phyloP scores from a whole-genome alignment of 2,888 invertebrate genomes.

The Volucella bombylans region DNA sequence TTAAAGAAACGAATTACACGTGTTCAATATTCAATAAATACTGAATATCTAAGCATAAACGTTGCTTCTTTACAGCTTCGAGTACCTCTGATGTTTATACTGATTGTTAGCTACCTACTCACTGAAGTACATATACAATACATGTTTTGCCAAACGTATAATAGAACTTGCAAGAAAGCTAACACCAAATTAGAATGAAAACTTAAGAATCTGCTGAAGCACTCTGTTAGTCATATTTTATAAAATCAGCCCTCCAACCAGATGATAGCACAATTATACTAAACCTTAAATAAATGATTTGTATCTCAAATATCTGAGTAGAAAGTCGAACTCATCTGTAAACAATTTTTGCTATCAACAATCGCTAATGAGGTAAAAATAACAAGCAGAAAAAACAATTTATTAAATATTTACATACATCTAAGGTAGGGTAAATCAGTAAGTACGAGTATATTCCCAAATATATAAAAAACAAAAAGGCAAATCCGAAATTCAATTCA shows the following conservation, averaged over 20 bases:
- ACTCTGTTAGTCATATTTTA: too few species aligned
- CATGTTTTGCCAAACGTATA: conserved; percentile 33
- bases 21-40: conserved; percentile 39
- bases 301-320: conserved; percentile 4
- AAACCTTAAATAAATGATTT: conserved; percentile 30
- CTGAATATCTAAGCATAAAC: conserved; percentile 46
- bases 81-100: background rate
- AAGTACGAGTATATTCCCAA: background rate
- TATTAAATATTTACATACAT: conserved; percentile 51
- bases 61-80: background rate
- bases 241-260: conserved; percentile 6
- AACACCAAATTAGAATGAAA: conserved; percentile 24
- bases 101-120: background rate
- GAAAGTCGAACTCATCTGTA: conserved; percentile 14
- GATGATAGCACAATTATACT: background rate
- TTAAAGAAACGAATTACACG: conserved; percentile 49
- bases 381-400: conserved; percentile 20
- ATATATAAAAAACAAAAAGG: conserved; percentile 5
- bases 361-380: conserved; percentile 24
- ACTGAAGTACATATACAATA: conserved; percentile 2
- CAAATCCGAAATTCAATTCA: background rate
- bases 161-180: background rate
- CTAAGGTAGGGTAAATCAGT: conserved; percentile 11
- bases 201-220: background rate
- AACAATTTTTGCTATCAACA: conserved; percentile 10